These are phyloP conservation scores for Malachius bipustulatus DNA, from an alignment of 2,888 invertebrate species.

Conservation along the genomic window DNA sequence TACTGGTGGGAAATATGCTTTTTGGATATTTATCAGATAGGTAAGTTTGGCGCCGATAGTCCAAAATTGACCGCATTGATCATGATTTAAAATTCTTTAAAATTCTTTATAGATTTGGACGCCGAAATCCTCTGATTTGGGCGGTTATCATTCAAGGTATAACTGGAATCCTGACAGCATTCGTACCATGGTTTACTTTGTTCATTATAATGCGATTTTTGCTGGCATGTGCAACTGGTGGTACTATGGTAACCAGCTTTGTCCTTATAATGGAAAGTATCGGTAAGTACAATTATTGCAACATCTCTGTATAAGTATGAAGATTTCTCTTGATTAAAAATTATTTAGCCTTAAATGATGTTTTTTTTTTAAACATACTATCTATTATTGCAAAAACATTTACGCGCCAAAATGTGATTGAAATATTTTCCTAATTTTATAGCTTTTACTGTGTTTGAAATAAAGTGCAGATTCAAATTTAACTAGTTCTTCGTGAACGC, in stretches of 20 bases:
- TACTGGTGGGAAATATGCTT: conserved; percentile 60
- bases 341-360: too few species aligned
- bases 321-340: too few species aligned
- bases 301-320: too few species aligned
- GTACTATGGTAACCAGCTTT: conserved; percentile 71
- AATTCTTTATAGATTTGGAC: conserved; percentile 49
- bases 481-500: too few species aligned
- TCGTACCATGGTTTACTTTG: conserved; percentile 51
- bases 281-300: conserved; percentile 39
- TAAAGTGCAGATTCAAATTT: too few species aligned
- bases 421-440: too few species aligned
- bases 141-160: conserved; percentile 63
- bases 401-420: too few species aligned
- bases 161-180: conserved; percentile 57
- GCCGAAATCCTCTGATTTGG: conserved; percentile 58
- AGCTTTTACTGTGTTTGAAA: too few species aligned
- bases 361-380: too few species aligned
- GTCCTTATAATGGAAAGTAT: conserved; percentile 58
- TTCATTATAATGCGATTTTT: conserved; percentile 60
- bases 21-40: conserved; percentile 69
- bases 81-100: conserved; percentile 2
- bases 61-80: too few species aligned
- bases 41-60: too few species aligned
- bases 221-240: conserved; percentile 65
- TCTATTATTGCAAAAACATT: too few species aligned